Evolutionary conservation across 2,888 invertebrate species (phyloP).

Genomic region (Drosophila algonquin): DNA sequence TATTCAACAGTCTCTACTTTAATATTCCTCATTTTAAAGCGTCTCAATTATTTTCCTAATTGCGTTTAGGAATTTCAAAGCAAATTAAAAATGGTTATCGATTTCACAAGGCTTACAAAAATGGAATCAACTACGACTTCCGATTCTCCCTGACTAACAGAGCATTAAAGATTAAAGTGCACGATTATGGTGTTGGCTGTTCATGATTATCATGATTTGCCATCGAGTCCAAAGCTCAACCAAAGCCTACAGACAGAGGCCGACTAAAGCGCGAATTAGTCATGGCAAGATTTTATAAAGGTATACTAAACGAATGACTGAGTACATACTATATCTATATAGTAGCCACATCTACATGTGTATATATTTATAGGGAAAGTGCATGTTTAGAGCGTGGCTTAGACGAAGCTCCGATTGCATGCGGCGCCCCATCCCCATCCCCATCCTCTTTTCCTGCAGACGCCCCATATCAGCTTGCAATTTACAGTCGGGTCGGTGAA

Average conservation of each 20-base stretch:
- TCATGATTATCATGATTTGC: slow-evolving; percentile 2
- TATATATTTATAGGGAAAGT: slow-evolving; percentile 33
- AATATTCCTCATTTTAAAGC: no score
- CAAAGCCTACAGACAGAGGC: slow-evolving; percentile 1
- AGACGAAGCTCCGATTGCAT: slow-evolving; percentile 38
- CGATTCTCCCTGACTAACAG: neutral
- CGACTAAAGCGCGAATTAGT: slow-evolving; percentile 25
- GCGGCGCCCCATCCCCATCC: slow-evolving; percentile 11
- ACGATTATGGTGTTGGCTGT: slow-evolving; percentile 14
- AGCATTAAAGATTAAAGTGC: slow-evolving; percentile 1
- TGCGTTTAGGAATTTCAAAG: neutral
- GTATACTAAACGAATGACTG: slow-evolving; percentile 11
- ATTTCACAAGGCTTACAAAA: neutral
- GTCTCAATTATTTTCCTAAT: neutral
- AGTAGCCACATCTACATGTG: neutral
- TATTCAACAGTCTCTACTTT: no score
- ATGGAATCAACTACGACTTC: neutral
- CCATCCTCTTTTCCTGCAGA: slow-evolving; percentile 9
- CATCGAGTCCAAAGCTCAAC: slow-evolving; percentile 5
- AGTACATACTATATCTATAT: neutral
- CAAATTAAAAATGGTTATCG: neutral
- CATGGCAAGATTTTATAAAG: slow-evolving; percentile 2
- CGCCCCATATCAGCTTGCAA: slow-evolving; percentile 42
- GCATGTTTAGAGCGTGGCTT: slow-evolving; percentile 27
- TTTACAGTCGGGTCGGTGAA: slow-evolving; percentile 31